Evolutionary conservation across 2,888 invertebrate genomes (phyloP), one percentile per base, ranked within the genome.

Genomic region (Ypsolopha sequella): DNA sequence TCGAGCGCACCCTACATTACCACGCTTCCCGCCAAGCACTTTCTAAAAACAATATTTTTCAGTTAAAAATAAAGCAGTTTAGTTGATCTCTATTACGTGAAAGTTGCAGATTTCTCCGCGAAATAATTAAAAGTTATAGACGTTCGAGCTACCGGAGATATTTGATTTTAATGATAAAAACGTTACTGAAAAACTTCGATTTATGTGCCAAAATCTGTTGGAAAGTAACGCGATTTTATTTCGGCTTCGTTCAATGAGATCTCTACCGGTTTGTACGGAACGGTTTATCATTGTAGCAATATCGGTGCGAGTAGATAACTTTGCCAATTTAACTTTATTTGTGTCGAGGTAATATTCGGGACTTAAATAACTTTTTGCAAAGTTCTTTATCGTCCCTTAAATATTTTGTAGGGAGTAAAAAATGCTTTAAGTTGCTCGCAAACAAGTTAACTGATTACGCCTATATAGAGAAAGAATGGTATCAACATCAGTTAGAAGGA

Each of bases 311-410:
- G 55, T 55, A 48, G 36, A 55, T 60, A 85, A 85, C 85, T 85
- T 85, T 84, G 68, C 77, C 81, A 85, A 85, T 85, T 85, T 85
- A 85, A 85, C 84, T 85, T 85, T 81, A 81, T 80, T 80, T 80
- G 73, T 80, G 75, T 77, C 76, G 68, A 57, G 58, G 62, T 67
- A 70, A 80, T 80, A 81, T 77, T 79, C 65, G 67, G 55, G 64
- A 76, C 71, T 74, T 72, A 70, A 68, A 75, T 67, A 78, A 81
- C 72, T 82, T 81, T 73, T 69, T 64, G 59, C 59, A 53, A 65
- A 68, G 64, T 71, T 66, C 70, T 70, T 73, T 70, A 66, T 64
- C 66, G 65, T 61, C 59, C 45, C 61, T 66, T 71, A 72, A 71
- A 76, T 72, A 68, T 73, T 69, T 62, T 70, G 67, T 67, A 70